Conservation (phyloP, 2,113 vertebrate genomes). For the Chamaea fasciata region DNA sequence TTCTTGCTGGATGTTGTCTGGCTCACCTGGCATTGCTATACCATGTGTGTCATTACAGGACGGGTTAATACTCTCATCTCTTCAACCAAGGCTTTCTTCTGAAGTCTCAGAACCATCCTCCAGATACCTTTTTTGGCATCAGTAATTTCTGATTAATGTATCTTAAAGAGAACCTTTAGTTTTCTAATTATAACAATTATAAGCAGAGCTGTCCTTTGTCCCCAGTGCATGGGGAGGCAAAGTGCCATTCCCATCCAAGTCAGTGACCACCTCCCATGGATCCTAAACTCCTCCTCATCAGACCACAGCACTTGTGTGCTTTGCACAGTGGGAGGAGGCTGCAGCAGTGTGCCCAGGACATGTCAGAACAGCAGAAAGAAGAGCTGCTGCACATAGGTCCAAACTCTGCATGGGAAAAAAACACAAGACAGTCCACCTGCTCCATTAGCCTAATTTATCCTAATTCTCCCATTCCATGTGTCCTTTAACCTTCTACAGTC, state of each 20-base stretch:
- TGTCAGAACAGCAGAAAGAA: background rate
- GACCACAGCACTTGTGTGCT: background rate
- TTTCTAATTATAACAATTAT: background rate
- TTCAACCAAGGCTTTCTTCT: background rate
- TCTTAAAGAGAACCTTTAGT: background rate
- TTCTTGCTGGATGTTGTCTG: background rate
- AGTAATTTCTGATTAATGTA: background rate
- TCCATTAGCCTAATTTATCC: background rate
- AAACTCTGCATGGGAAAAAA: fast-evolving
- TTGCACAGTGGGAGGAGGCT: background rate
- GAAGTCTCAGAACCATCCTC: background rate
- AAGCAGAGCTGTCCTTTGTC: background rate
- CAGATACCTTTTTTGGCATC: fast-evolving
- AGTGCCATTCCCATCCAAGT: background rate
- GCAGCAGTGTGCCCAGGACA: background rate
- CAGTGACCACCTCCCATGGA: background rate
- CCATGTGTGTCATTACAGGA: background rate
- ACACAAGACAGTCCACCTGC: too few relatives aligned
- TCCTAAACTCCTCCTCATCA: background rate
- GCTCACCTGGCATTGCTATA: background rate
- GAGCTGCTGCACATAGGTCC: background rate
- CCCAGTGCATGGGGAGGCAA: background rate
- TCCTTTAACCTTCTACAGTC: background rate
- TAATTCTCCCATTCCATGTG: background rate
- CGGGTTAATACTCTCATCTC: background rate